Evolutionary conservation across 2,113 vertebrate species (phyloP), one percentile per base, ranked within the genome.

Genomic region (Heteronetta atricapilla): DNA sequence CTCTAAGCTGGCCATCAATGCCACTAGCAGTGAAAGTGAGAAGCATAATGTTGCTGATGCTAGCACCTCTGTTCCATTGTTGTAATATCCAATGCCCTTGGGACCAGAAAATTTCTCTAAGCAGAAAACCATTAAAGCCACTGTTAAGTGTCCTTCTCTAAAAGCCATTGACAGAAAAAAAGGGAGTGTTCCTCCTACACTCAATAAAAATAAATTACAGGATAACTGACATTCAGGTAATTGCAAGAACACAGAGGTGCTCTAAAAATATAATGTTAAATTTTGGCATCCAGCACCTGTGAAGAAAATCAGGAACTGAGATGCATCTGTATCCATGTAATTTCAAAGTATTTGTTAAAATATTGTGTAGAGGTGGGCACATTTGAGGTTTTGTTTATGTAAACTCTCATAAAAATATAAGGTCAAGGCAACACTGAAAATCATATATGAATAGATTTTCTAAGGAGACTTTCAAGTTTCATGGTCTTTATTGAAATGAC

Each of bases 1-100:
- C 38, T 90, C n/a, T 25, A 86, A 95, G 59, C 75, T 87, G 59
- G 56, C 48, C 83, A 78, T 96, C 94, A 95, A 46, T 96, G 93
- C 90, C 94, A 92, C 70, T 42, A 82, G 68, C 52, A 90, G 74
- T 68, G 86, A 95, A 94, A 94, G 77, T 62, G 72, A 89, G 60
- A 92, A 93, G 55, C 48, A 63, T 52, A 36, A 13, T 38, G 55
- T 14, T 94, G 92, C 89, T 97, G 93, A 90, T 79, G 74, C 17
- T 63, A 89, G 80, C 64, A 75, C 50, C 83, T 89, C 73, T 90
- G 42, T 58, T 88, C 90, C 90, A 75, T 72, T 83, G 42, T 70
- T 90, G 42, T 31, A 93, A 92, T 86, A 95, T 18, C 50, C 88
- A 94, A 25, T 40, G 64, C 83, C 88, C 86, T 77, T 48, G 70